Evolutionary conservation across 92 coral and sea anemone species (phyloP), one percentile per base, ranked within the genome.

Genomic region (Parazoanthus atlanticus): DNA sequence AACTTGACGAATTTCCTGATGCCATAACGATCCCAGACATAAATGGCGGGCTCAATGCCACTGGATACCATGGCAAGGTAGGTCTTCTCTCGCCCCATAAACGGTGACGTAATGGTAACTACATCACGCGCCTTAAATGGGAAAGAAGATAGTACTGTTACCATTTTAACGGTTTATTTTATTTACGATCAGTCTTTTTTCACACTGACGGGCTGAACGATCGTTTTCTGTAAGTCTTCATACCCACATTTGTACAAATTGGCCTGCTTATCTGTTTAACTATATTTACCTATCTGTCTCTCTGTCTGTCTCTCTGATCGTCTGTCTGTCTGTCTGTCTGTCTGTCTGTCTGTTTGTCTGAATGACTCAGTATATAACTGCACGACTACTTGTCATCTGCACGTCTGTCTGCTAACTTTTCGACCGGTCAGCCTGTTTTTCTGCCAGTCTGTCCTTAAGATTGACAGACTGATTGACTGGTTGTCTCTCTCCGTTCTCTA

Each of bases 21-120:
- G 84, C 90, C 91, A 46, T 89, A 91, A 65, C 94, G 88, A 85
- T 95, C 97, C 99, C 99, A 96, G 41, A 95, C 98, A 77, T 93
- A 96, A 71, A 96, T 96, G 17, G 91, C 88, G 29, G 99, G 98
- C 47, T 90, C 76, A 30, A 85, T 89, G 80, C 89, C 90, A 78
- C 92, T 93, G 83, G 96, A 95, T n/a, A 94, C 92, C 31, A 96
- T 90, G 2, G 99, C 99, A 19, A 96, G 91, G 89, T 96, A 96
- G 9, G 97, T 94, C 86, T 95, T 96, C 92, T 95, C 94, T 78
- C 95, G 88, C 66, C 98, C 97, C 98, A 95, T 95, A 93, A 89
- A 81, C n/a, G 95, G 98, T 13, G 98, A 95, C 13, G 98, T 95
- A 82, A 96, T 95, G 12, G 93, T 89, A 21, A 94, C 94, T 90